Evolutionary conservation across 2,888 invertebrate genomes (phyloP), one percentile per base, ranked within the genome.

Genomic region (Megaustenia siamemsis): DNA sequence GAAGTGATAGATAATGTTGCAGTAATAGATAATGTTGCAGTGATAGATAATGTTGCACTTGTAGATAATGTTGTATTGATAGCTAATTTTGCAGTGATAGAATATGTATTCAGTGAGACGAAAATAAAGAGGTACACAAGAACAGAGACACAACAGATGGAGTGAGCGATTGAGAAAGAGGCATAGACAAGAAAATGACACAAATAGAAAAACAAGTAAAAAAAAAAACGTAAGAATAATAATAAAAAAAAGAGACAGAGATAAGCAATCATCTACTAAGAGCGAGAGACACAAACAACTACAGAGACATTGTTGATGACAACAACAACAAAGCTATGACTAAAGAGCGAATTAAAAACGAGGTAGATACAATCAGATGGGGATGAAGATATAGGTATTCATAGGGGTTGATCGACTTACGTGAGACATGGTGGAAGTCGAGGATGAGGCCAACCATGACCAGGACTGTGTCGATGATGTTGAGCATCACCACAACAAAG

Each of bases 401-500:
- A 53, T 53, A 21, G 21, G 10, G 21, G 53, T 18, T 53, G 53
- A 53, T 53, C 21, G 56, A 56, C 87, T 86, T 66, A 88, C 88
- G 53, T 71, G 84, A 79, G 45, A 87, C 78, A 83, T 87, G 86
- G 40, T 87, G 86, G 79, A 88, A 88, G 84, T 89, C 89, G 15
- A 88, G 66, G 43, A 85, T 85, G 38, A 89, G 82, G 75, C 86
- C 89, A 0, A 85, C 86, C 73, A 89, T 86, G 60, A 89, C 88
- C 49, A 89, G 75, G 38, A 88, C 82, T 53, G 87, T 87, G 86
- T 89, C 89, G 79, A 89, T 82, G 82, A 89, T 82, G 84, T 88
- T 88, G 73, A 89, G 87, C 32, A 86, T 35, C 18, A 88, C 86
- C 49, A 88, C 86, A 35, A 86, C 78, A 28, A 86, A 80, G 43